Evolutionary conservation across 1,140 invertebrate species (phyloP), one percentile per base, ranked within the genome.

Genomic region (Schlechtendalia chinensis): DNA sequence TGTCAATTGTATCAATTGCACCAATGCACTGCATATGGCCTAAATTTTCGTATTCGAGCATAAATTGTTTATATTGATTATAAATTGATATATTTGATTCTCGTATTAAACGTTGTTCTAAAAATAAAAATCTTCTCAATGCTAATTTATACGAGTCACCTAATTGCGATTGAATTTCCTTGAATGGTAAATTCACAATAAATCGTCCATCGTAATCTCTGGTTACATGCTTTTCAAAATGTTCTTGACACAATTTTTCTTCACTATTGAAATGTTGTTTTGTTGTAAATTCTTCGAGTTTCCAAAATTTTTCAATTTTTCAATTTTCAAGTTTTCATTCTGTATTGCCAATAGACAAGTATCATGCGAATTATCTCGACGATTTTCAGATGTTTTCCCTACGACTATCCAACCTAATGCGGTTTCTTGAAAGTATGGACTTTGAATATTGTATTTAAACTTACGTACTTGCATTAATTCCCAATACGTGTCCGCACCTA

Each of bases 161-260:
- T 2, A 1, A 19, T 11, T 19, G 47, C 1, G 0, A 19, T 11
- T 19, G 47, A 59, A 63, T 53, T 1, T 69, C 29, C 32, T 75
- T 80, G 10, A 82, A 81, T 47, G 82, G 81, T 47, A 82, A 77
- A n/a, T 22, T 72, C 5, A 81, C 81, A 0, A 81, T 58, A 67
- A 61, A 82, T 29, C 50, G 8, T 11, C 82, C 77, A 29, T 74
- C 45, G 5, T 11, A 6, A 45, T 82, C 22, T 75, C 71, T 71
- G 10, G 61, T 81, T 39, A 39, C 32, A 39, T 8, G 32, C 32
- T 39, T 39, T 39, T 39, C 32, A 72, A 80, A 82, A 56, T 72
- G 74, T 32, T 69, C 45, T 50, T 22, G 45, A 58, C 71, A 81
- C 39, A 5, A 11, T 10, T 32, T 81, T 81, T 82, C 71, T 53